phyloP scores from a whole-genome alignment of 2,888 invertebrate genomes.

The Polyommatus icarus region DNA sequence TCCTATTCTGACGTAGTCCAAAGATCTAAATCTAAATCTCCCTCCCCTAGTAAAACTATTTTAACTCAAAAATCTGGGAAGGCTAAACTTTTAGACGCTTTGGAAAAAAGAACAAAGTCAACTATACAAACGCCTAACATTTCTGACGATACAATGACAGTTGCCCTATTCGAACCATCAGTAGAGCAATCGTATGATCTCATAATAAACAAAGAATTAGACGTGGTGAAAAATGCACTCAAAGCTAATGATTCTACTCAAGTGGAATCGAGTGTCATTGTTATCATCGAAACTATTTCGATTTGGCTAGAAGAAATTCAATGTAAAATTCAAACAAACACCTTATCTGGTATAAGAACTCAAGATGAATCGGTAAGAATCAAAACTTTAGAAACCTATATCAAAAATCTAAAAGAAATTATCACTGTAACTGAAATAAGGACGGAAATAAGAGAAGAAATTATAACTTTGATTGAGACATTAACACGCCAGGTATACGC shows the following conservation, averaged over 20 bases:
- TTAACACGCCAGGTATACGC: slow-evolving; percentile 84
- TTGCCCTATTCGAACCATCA: slow-evolving; percentile 64
- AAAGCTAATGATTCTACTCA: slow-evolving; percentile 77
- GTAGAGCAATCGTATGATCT: slow-evolving; percentile 69
- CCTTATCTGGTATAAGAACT: slow-evolving; percentile 51
- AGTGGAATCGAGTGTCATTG: slow-evolving; percentile 85
- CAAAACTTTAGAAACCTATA: slow-evolving; percentile 74
- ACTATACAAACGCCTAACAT: slow-evolving; percentile 54
- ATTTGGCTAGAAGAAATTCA: slow-evolving; percentile 93
- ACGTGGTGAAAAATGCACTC: slow-evolving; percentile 80
- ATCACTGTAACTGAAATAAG: slow-evolving; percentile 85
- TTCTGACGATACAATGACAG: slow-evolving; percentile 57
- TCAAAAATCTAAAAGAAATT: slow-evolving; percentile 82
- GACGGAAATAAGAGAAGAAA: slow-evolving; percentile 83
- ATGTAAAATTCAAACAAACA: slow-evolving; percentile 83
- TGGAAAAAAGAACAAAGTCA: slow-evolving; percentile 67
- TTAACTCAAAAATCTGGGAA: slow-evolving; percentile 58
- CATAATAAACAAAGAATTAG: slow-evolving; percentile 82
- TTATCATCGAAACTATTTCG: slow-evolving; percentile 89
- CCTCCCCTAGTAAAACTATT: slow-evolving; percentile 66
- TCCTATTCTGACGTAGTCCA: slow-evolving; percentile 76
- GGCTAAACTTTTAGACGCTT: slow-evolving; percentile 59
- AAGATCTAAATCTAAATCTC: slow-evolving; percentile 74
- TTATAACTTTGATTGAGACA: slow-evolving; percentile 82
- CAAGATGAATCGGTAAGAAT: slow-evolving; percentile 59